Percentiles rank a stretch among this genome's conserved stretches.
Evolutionary conservation across 2,113 vertebrate species (phyloP).

Genomic region (Maccullochella peelii): DNA sequence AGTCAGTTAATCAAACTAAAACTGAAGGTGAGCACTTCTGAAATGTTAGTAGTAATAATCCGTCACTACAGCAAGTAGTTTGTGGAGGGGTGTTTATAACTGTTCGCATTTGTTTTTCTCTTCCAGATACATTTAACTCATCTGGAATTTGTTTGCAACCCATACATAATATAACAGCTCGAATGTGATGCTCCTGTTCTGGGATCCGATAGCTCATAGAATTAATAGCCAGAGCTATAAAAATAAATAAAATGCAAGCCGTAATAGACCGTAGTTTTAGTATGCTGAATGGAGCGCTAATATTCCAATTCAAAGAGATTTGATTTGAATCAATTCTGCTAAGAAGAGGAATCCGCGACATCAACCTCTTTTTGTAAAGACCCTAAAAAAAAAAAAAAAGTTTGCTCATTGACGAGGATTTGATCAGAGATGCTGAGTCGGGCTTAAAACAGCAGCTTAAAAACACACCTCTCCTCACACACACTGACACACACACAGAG

Average conservation of each 20-base stretch:
- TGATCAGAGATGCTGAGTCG: conserved; percentile 28
- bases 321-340: not conserved
- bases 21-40: not conserved
- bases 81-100: not conserved
- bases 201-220: too few species aligned
- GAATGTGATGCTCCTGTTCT: rapidly evolving
- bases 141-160: too few species aligned
- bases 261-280: not conserved
- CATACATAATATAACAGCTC: too few species aligned
- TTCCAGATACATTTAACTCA: too few species aligned
- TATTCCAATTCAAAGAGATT: not conserved
- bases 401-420: conserved; percentile 23
- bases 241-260: not conserved
- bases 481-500: not conserved
- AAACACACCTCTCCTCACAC: conserved; percentile 10
- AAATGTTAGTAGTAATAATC: too few species aligned
- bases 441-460: conserved; percentile 24
- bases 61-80: not conserved
- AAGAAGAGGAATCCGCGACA: not conserved
- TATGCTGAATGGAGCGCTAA: too few species aligned
- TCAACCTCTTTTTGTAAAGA: not conserved
- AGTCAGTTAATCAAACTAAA: not conserved
- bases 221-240: not conserved
- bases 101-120: too few species aligned
- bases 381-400: not conserved